Percentiles rank a stretch among this genome's conserved stretches.
phyloP scores from a whole-genome alignment of 2,888 invertebrate genomes.

The Scaeva pyrastri region DNA sequence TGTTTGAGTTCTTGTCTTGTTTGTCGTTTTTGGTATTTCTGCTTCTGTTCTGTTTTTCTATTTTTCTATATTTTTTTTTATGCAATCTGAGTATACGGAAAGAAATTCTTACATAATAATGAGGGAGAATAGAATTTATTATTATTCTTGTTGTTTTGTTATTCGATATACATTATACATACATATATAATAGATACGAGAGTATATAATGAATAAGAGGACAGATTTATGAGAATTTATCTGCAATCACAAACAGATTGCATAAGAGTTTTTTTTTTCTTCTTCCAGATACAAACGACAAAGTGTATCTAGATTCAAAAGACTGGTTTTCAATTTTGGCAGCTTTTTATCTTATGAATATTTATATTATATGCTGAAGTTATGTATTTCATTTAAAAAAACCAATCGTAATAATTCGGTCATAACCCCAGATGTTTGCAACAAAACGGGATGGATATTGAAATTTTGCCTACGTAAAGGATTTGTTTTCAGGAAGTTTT shows the following conservation, averaged over 20 bases:
- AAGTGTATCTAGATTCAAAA: background rate
- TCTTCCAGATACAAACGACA: background rate
- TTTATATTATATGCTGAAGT: background rate
- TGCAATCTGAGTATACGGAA: constrained; percentile 67
- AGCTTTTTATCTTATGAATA: background rate
- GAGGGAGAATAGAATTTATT: constrained; percentile 37
- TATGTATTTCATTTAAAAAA: too few relatives aligned
- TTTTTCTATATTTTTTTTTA: constrained; percentile 46
- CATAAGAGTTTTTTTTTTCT: background rate
- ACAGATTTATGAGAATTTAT: constrained; percentile 12
- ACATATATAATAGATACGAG: too few relatives aligned
- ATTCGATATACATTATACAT: constrained; percentile 27
- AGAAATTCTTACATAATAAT: constrained; percentile 66
- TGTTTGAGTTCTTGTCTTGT: constrained; percentile 16
- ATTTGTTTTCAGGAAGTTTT: too few relatives aligned
- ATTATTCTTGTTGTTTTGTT: constrained; percentile 15
- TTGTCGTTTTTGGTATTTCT: too few relatives aligned
- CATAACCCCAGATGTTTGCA: too few relatives aligned
- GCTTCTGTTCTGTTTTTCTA: background rate
- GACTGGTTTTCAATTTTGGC: background rate
- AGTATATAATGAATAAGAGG: too few relatives aligned
- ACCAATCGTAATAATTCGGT: too few relatives aligned
- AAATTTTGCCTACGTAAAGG: too few relatives aligned
- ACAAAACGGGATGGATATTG: too few relatives aligned
- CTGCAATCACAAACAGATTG: constrained; percentile 8